A percentile compares a stretch with the other conserved stretches of the same genome.
These are phyloP conservation scores for Leptinotarsa texana DNA, from an alignment of 1,140 invertebrate species.

Conservation along the genomic window DNA sequence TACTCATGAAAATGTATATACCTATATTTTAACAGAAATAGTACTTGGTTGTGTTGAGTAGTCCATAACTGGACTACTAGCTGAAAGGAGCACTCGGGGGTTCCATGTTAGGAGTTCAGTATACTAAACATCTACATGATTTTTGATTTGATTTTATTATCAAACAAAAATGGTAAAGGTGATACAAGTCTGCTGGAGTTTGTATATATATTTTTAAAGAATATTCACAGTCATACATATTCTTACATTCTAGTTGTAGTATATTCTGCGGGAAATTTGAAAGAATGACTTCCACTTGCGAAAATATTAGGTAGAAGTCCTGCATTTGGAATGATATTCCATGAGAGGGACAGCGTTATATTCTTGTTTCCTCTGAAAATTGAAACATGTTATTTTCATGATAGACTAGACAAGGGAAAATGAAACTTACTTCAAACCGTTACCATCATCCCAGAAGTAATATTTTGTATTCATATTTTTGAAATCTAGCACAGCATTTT, in stretches of 20 bases:
- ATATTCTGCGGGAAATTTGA: slow-evolving; percentile 90
- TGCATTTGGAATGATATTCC: slow-evolving; percentile 99
- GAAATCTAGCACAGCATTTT: slow-evolving; percentile 88
- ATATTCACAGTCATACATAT: slow-evolving; percentile 23
- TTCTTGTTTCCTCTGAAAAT: slow-evolving; percentile 87
- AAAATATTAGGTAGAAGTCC: slow-evolving; percentile 87
- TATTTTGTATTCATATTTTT: slow-evolving; percentile 97
- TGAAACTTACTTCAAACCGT: slow-evolving; percentile 83
- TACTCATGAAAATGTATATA: no score
- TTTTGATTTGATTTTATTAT: no score
- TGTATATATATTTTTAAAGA: slow-evolving; percentile 15
- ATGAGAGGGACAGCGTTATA: slow-evolving; percentile 90
- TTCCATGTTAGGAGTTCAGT: no score
- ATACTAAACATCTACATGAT: no score
- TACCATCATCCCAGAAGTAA: slow-evolving; percentile 99
- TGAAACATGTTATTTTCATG: slow-evolving; percentile 30
- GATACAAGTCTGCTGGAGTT: no score
- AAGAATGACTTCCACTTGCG: slow-evolving; percentile 80
- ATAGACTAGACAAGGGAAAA: slow-evolving; percentile 7
- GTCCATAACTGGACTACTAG: no score
- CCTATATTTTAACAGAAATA: no score
- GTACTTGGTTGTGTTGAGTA: no score
- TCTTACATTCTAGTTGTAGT: slow-evolving; percentile 74
- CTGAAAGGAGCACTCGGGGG: no score
- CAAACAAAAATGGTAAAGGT: no score